A percentile compares a stretch with the other conserved stretches of the same genome.
Conservation (phyloP, 2,888 invertebrate species). For the Apamea anceps region DNA sequence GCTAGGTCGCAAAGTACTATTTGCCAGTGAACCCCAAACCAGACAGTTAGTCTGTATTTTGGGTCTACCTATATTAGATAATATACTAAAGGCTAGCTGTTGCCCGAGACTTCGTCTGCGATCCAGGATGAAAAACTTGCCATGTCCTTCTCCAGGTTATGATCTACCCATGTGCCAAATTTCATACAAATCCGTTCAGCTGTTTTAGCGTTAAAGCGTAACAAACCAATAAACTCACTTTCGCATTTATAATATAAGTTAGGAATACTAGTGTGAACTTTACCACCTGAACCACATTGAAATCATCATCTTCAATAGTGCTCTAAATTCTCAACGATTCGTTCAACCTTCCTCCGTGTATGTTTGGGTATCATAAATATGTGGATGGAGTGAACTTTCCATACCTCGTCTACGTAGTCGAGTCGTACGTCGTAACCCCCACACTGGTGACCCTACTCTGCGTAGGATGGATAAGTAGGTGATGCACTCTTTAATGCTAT, state of each 20-base stretch:
- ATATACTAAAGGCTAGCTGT: not conserved
- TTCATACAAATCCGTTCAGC: not conserved
- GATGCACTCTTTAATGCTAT: slow-evolving; percentile 36
- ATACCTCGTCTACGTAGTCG: slow-evolving; percentile 9
- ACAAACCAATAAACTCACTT: not conserved
- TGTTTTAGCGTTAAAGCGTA: not conserved
- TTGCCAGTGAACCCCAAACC: not conserved
- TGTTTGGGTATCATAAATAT: slow-evolving; percentile 35
- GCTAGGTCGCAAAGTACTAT: not conserved
- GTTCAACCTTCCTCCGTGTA: slow-evolving; percentile 18
- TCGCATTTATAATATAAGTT: not conserved
- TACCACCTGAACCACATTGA: not conserved
- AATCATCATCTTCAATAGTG: not conserved
- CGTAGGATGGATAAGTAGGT: slow-evolving; percentile 58
- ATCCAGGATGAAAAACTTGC: not conserved
- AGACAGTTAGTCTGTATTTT: not conserved
- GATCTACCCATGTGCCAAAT: not conserved
- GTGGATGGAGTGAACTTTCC: slow-evolving; percentile 51
- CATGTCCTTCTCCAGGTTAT: not conserved
- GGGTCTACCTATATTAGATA: not conserved
- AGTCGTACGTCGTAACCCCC: slow-evolving; percentile 26
- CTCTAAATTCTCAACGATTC: slow-evolving; percentile 28
- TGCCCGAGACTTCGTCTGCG: no score
- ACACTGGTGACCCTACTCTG: slow-evolving; percentile 46
- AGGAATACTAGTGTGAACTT: not conserved